Evolutionary conservation across 2,113 vertebrate genomes (phyloP).

Genomic region (Ctenodactylus gundi): DNA sequence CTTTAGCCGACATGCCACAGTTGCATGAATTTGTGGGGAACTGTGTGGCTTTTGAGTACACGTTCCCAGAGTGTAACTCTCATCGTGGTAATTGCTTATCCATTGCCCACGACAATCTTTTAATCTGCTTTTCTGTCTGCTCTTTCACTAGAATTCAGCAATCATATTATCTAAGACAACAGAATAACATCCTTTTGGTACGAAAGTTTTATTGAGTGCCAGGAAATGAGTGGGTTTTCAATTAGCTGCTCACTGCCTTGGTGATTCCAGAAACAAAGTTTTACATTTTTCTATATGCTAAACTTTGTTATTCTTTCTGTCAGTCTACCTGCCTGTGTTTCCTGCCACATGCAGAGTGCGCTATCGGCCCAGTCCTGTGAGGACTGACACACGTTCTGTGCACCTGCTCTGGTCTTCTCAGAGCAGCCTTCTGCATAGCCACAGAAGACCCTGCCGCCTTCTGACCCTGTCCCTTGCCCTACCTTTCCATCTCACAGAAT

Average conservation of each 20-base stretch:
- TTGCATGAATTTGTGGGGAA: neutral
- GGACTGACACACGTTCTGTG: accelerated
- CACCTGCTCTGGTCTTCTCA: neutral
- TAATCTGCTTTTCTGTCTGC: neutral
- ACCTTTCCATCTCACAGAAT: accelerated
- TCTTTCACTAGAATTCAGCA: neutral
- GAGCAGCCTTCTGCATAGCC: neutral
- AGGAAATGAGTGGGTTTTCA: neutral
- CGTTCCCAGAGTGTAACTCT: neutral
- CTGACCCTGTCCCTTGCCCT: neutral
- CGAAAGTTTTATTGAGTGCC: neutral
- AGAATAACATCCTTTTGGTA: neutral
- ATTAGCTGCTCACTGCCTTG: neutral
- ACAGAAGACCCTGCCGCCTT: neutral
- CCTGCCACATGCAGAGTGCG: neutral
- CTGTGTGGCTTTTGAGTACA: too few relatives aligned
- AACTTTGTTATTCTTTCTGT: neutral
- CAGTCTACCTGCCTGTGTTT: neutral
- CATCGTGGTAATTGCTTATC: neutral
- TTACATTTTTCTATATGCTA: neutral
- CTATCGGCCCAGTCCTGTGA: accelerated
- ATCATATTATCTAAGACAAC: neutral
- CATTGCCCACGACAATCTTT: neutral
- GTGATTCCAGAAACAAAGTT: constrained; percentile 1
- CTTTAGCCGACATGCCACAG: neutral